Base-by-base conservation (phyloP, 2,113 vertebrate species). In the Sclerurus mexicanus region DNA sequence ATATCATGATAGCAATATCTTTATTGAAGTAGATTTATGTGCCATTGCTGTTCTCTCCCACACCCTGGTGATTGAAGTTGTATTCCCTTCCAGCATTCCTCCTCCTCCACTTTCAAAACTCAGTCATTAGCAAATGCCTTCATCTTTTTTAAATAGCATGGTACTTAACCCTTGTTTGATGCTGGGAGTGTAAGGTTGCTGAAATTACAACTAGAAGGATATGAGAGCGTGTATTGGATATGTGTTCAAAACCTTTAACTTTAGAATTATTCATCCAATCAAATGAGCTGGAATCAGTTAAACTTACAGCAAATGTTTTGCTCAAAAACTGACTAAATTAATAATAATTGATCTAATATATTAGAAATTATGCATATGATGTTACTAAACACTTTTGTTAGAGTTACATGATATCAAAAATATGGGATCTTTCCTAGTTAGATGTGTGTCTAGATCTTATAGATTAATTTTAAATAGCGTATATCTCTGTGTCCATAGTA, bases 131-230 rank as follows among this genome's bases (percentile, higher is more conserved):
- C 95, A 92, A 96, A 97, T 93, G 53, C 66, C 71, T 93, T 82
- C 94, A 93, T 95, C 95, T 97, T 97, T 93, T 97, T 97, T 97
- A 97, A 98, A 97, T 94, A 96, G 93, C 78, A 86, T 10, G 44
- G 76, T 81, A 75, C 69, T 96, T 97, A 95, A 94, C 87, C 88
- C 93, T 92, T n/a, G 10, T 97, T 97, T 97, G 95, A 97, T 97
- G 95, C 87, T 85, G 79, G 83, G 69, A 98, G 96, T 66, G 69
- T 80, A 83, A 63, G 68, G 55, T 35, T 94, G 71, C 67, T 97
- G 85, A 97, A 97, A 96, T 96, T 95, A 90, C 68, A 89, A n/a
- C 77, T 89, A 94, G 90, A 55, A 95, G 53, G 27, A 78, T 74
- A 46, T 72, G n/a, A 95, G 40, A 50, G 18, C 80, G 13, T 40